phyloP scores from a whole-genome alignment of 2,888 invertebrate genomes.

The Polydrusus tereticollis region DNA sequence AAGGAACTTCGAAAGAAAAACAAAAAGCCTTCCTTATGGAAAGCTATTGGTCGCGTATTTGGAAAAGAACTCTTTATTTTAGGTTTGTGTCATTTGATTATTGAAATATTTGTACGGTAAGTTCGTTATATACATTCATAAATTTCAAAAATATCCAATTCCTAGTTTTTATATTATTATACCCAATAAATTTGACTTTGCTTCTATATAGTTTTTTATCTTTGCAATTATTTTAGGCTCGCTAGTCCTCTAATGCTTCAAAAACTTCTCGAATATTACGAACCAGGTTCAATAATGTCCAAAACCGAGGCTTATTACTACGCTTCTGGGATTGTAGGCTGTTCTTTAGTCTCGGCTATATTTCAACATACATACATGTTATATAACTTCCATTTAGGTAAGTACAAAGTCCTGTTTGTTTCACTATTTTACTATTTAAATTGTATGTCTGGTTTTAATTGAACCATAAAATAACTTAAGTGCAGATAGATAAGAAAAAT shows the following conservation, averaged over 20 bases:
- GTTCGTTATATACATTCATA: neutral
- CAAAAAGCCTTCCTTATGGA: conserved; percentile 56
- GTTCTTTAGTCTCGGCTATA: conserved; percentile 68
- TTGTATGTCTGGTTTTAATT: too few species aligned
- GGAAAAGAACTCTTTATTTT: conserved; percentile 38
- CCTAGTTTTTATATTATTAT: too few species aligned
- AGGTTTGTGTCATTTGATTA: conserved; percentile 48
- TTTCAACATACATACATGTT: conserved; percentile 84
- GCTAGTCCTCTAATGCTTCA: conserved; percentile 54
- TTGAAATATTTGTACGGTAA: conserved; percentile 53
- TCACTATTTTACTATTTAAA: conserved; percentile 79
- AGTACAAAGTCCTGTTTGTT: conserved; percentile 67
- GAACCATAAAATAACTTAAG: too few species aligned
- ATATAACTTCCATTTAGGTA: conserved; percentile 82
- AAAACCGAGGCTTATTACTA: conserved; percentile 79
- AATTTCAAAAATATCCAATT: too few species aligned
- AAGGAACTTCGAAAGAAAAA: conserved; percentile 52
- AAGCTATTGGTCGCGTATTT: conserved; percentile 57
- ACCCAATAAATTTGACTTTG: too few species aligned
- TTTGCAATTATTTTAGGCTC: conserved; percentile 56
- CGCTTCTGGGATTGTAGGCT: conserved; percentile 79
- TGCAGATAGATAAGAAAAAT: too few species aligned
- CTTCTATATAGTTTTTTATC: too few species aligned
- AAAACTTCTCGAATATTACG: conserved; percentile 74
- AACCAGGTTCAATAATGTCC: conserved; percentile 64